Base-by-base conservation (phyloP, 2,888 invertebrate genomes). In the Eucera pruinosa region DNA sequence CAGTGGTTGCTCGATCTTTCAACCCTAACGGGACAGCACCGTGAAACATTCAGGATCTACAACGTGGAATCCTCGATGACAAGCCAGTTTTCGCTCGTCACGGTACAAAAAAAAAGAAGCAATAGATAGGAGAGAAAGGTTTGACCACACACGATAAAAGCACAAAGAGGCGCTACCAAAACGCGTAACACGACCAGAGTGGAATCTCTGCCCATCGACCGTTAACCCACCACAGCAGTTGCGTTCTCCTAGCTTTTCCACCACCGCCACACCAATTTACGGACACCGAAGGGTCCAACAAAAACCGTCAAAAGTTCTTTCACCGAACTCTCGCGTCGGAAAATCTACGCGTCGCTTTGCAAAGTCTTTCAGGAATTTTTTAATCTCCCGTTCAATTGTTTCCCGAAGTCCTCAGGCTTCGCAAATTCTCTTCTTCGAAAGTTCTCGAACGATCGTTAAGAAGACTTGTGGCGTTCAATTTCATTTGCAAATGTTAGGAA, bases 101-200 rank as follows among this genome's bases (percentile, higher is more conserved):
- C 27, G 23, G 13, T n/a, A 64, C 48, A 55, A 72, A 76, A 47
- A 33, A 33, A 20, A 72, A 76, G 41, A 33, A 33, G n/a, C 27
- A 13, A 23, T 52, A 69, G 18, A 36, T 15, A 50, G n/a, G 50
- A 41, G 36, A 7, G 6, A 4, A 61, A 68, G 58, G 27, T 55
- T 52, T n/a, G 61, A 20, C 41, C 36, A 60, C 62, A 25, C 23
- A 2, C 30, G 78, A 80, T 70, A 79, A 78, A 75, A 62, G 62
- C 73, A 55, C 57, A 55, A 47, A 52, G 45, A 62, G 57, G 43
- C 52, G 65, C 45, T 68, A 54, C n/a, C 45, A 45, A 54, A 48
- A 79, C 66, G 50, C 43, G 61, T 55, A 78, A 73, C 50, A 47
- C 50, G 66, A 33, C 33, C 33, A 43, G 65, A 66, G 57, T 69